Evolutionary conservation across 2,888 invertebrate species (phyloP).

Genomic region (Acanthosepion esculentum): DNA sequence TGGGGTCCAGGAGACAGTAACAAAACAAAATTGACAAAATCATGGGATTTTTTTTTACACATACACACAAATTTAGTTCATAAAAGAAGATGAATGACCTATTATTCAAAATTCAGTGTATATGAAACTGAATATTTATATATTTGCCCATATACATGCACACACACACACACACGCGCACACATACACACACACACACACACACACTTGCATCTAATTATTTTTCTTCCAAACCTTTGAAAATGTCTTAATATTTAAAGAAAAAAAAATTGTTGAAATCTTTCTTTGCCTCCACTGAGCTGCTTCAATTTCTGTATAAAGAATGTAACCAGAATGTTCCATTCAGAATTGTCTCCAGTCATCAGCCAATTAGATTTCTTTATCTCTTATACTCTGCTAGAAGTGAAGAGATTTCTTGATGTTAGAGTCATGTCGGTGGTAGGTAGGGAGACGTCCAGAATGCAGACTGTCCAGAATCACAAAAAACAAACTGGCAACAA

Average conservation of each 20-base stretch:
- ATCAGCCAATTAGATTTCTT: background rate
- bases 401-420: background rate
- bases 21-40: background rate
- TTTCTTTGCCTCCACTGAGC: conserved; percentile 15
- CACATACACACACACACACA: background rate
- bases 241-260: background rate
- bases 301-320: background rate
- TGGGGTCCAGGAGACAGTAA: background rate
- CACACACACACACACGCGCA: background rate
- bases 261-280: background rate
- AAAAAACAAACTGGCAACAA: background rate
- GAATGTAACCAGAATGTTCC: no score
- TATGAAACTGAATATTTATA: background rate
- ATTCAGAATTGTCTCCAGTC: background rate
- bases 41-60: background rate
- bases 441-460: background rate
- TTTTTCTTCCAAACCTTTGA: background rate
- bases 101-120: background rate
- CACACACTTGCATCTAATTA: background rate
- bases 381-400: background rate
- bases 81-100: background rate
- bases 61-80: background rate
- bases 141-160: background rate
- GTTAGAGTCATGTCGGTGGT: background rate
- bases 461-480: conserved; percentile 33